Evolutionary conservation across 2,888 invertebrate species (phyloP).

Genomic region (Andrena trimmerana): DNA sequence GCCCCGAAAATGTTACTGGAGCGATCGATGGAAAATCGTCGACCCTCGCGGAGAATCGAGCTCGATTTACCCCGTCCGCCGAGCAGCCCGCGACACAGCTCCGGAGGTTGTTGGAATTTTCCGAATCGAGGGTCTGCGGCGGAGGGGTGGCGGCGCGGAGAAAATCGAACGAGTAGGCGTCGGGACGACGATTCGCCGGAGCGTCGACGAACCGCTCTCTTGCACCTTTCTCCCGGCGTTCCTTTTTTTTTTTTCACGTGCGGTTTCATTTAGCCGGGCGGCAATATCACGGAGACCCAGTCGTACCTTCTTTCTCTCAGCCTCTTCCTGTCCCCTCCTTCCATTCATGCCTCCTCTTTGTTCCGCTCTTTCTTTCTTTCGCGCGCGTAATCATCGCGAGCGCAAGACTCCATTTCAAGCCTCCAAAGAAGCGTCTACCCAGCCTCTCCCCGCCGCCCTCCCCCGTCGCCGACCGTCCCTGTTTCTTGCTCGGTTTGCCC

Average conservation of each 20-base stretch:
- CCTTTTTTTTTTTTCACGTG: slow-evolving; percentile 78
- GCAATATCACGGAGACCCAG: slow-evolving; percentile 72
- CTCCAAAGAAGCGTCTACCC: slow-evolving; percentile 56
- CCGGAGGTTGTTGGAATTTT: slow-evolving; percentile 44
- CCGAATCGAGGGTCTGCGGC: slow-evolving; percentile 43
- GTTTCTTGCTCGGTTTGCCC: slow-evolving; percentile 78
- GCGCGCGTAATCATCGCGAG: slow-evolving; percentile 78
- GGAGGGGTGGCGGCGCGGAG: slow-evolving; percentile 39
- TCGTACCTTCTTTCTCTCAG: slow-evolving; percentile 23
- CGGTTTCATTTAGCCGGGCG: slow-evolving; percentile 81
- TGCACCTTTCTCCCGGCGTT: slow-evolving; percentile 72
- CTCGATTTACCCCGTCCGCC: slow-evolving; percentile 33
- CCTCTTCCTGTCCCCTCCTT: slow-evolving; percentile 53
- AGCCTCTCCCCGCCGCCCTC: slow-evolving; percentile 18
- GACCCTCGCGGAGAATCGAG: slow-evolving; percentile 23
- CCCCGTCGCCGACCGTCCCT: slow-evolving; percentile 51
- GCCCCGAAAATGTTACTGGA: slow-evolving; percentile 10
- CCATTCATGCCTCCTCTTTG: slow-evolving; percentile 68
- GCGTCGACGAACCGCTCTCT: slow-evolving; percentile 71
- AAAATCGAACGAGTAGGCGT: slow-evolving; percentile 77
- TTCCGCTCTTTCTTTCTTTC: slow-evolving; percentile 72
- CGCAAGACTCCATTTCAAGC: slow-evolving; percentile 78
- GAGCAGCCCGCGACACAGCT: slow-evolving; percentile 5
- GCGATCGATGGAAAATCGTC: slow-evolving; percentile 33
- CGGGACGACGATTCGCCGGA: slow-evolving; percentile 78